Evolutionary conservation across 92 coral and sea anemone genomes (phyloP), one percentile per base, ranked within the genome.

Genomic region (Diadumene lineata): DNA sequence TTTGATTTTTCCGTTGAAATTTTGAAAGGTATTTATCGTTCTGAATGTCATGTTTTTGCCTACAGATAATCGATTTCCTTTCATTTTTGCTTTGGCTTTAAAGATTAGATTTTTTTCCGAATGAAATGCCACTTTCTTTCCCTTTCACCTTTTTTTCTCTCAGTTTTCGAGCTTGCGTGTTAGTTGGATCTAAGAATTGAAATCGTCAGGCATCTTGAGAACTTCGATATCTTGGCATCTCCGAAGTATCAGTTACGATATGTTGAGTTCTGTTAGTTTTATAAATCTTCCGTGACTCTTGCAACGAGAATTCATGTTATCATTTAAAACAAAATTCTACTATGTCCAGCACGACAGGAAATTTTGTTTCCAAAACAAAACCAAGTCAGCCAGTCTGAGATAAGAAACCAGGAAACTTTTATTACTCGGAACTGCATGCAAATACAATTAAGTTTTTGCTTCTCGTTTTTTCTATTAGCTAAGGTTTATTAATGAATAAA

Each of bases 241-340:
- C 26, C n/a, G n/a, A n/a, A n/a, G 27, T 58, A 7, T 58, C 25
- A 26, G 26, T 24, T 7, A 23, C 8, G 1, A 22, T 31, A 13
- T 4, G 7, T 38, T 38, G 48, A 13, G 6, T 38, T 4, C 13
- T 9, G 68, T 31, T 62, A 2, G 11, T 7, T 6, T 8, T 7
- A 4, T 6, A 10, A 15, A 1, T 21, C 3, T 62, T 62, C 43
- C 68, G 68, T 62, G 68, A 62, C 68, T 29, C 13, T 28, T 3
- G 43, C 6, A 62, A 62, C 68, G 38, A 23, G 43, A 62, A 62
- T 11, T 29, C 31, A 62, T 62, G 68, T 62, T 62, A 62, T 62
- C 43, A 62, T 62, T 62, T 1, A 28, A 62, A 62, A 62, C 68
- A 62, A 28, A 13, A 19, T 26, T 2, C 38, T 62, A 28, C 13